phyloP scores from a whole-genome alignment of 2,797 vertebrate genomes.

The Microtus agrestis region DNA sequence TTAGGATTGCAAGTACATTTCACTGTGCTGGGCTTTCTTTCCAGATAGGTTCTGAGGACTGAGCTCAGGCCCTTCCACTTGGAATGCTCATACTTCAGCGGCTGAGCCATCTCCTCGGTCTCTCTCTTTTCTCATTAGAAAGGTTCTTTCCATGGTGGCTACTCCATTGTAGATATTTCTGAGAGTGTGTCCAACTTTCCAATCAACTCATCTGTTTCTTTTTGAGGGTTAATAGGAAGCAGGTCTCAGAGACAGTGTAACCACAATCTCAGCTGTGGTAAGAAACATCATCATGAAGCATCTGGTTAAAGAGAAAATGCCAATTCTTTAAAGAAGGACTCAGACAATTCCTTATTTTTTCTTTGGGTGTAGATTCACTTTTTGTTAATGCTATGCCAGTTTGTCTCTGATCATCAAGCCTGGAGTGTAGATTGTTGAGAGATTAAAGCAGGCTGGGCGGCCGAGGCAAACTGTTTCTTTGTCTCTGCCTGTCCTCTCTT shows the following conservation, averaged over 20 bases:
- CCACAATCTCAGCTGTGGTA: neutral
- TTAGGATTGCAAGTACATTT: neutral
- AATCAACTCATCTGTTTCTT: neutral
- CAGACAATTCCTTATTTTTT: conserved; percentile 21
- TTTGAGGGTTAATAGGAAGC: neutral
- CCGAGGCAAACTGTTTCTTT: neutral
- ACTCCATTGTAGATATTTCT: neutral
- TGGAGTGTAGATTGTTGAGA: neutral
- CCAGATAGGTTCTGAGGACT: neutral
- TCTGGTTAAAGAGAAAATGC: conserved; percentile 54
- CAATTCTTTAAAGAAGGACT: neutral
- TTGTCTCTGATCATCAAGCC: neutral
- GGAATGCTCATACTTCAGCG: neutral
- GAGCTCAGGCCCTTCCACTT: neutral
- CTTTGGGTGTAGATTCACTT: neutral
- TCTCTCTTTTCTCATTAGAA: neutral
- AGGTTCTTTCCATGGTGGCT: neutral
- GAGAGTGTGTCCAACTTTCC: conserved; percentile 11
- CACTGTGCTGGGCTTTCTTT: neutral
- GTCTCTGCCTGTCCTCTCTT: neutral
- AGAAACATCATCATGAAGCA: conserved; percentile 16
- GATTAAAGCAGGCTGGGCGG: neutral
- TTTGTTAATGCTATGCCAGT: neutral
- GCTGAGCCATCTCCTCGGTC: too few relatives aligned
- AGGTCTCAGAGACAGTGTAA: neutral